phyloP scores from a whole-genome alignment of 1,140 invertebrate genomes.

The Bombus waltoni region DNA sequence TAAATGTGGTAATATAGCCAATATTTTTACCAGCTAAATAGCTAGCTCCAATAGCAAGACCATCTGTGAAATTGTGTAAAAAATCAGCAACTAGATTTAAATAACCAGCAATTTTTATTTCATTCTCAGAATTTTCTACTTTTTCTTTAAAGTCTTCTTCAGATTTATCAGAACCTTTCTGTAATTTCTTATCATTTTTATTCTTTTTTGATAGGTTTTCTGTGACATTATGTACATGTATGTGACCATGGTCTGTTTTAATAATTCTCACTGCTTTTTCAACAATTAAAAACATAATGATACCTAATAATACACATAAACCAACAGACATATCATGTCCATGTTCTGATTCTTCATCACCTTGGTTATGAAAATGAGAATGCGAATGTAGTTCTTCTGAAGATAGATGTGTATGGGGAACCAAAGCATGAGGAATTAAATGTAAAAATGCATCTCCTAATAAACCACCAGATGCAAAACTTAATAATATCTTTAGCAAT shows the following conservation, averaged over 20 bases:
- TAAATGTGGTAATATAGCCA: conserved; percentile 94
- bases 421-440: conserved; percentile 96
- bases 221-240: conserved; percentile 69
- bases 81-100: conserved; percentile 97
- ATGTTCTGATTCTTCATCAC: conserved; percentile 83
- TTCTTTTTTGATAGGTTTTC: conserved; percentile 74
- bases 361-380: conserved; percentile 80
- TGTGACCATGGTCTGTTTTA: conserved; percentile 90
- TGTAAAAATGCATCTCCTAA: conserved; percentile 98
- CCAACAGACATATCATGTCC: conserved; percentile 92
- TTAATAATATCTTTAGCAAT: conserved; percentile 93
- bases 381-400: conserved; percentile 84
- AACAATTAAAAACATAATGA: conserved; percentile 94
- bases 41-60: conserved; percentile 97
- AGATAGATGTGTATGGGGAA: conserved; percentile 84
- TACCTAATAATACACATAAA: conserved; percentile 95
- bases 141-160: conserved; percentile 47
- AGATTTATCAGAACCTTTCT: conserved; percentile 65
- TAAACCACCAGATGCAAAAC: conserved; percentile 97
- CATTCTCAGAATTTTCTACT: conserved; percentile 75
- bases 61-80: conserved; percentile 98
- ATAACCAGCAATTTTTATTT: conserved; percentile 96
- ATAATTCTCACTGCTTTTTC: conserved; percentile 96
- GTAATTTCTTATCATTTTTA: conserved; percentile 59
- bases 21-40: conserved; percentile 93